phyloP scores from a whole-genome alignment of 1,140 invertebrate genomes.

The Caenorhabditis latens region DNA sequence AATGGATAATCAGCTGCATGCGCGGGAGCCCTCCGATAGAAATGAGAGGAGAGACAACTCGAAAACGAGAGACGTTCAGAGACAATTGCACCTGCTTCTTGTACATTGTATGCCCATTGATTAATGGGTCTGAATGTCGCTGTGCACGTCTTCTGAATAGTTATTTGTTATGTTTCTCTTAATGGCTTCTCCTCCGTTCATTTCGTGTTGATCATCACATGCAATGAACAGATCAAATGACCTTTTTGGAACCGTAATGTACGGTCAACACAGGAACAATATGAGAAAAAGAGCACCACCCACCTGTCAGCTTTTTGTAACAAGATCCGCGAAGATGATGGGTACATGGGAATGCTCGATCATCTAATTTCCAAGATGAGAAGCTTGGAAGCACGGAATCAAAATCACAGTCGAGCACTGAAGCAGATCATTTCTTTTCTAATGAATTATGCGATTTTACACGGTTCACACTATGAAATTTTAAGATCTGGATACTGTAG shows the following conservation, averaged over 20 bases:
- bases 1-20: conserved; percentile 54
- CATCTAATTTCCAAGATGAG: too few species aligned
- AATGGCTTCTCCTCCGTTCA: conserved; percentile 32
- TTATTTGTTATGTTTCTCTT: conserved; percentile 56
- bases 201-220: conserved; percentile 51
- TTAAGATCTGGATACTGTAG: too few species aligned
- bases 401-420: too few species aligned
- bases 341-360: neutral
- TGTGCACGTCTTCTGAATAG: conserved; percentile 40
- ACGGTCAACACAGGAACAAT: conserved; percentile 26
- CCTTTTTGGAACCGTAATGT: conserved; percentile 37
- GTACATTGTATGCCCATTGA: conserved; percentile 50
- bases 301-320: conserved; percentile 49
- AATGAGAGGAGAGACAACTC: neutral
- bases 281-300: neutral
- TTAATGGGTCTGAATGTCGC: conserved; percentile 36
- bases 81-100: conserved; percentile 49
- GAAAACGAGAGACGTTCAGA: neutral
- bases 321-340: conserved; percentile 39
- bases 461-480: too few species aligned
- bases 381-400: neutral
- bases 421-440: too few species aligned
- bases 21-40: conserved; percentile 18
- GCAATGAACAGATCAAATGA: conserved; percentile 44
- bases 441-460: too few species aligned